Evolutionary conservation across 2,888 invertebrate genomes (phyloP).

Genomic region (Axea sp.): DNA sequence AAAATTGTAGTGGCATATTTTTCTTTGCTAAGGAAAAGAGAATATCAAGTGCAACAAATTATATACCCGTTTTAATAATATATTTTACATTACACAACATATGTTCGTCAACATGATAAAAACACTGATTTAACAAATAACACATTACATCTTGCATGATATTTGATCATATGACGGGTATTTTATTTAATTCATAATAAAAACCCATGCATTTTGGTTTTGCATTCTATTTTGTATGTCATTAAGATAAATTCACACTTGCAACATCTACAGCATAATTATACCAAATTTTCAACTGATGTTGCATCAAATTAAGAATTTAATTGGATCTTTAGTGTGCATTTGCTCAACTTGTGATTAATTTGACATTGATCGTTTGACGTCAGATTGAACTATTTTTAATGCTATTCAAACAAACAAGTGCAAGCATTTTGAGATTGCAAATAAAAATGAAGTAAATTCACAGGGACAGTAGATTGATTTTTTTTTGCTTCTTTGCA

Average conservation of each 20-base stretch:
- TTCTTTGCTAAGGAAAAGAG: conserved; percentile 2
- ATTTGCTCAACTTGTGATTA: conserved; percentile 11
- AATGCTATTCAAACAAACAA: conserved; percentile 10
- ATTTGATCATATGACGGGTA: conserved; percentile 16
- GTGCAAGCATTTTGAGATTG: too few relatives aligned
- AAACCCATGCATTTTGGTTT: conserved; percentile 21
- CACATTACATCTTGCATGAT: conserved; percentile 16
- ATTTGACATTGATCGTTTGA: conserved; percentile 39
- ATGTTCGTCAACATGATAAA: conserved; percentile 15
- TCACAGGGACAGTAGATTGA: too few relatives aligned
- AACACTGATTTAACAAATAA: conserved; percentile 26
- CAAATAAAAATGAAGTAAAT: too few relatives aligned
- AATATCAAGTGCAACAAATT: conserved; percentile 21
- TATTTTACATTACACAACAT: conserved; percentile 30
- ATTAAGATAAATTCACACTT: conserved; percentile 25
- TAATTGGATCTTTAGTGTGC: conserved; percentile 11
- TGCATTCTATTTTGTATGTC: conserved; percentile 7
- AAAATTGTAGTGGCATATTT: not conserved
- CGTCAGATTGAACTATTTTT: conserved; percentile 23
- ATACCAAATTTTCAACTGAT: conserved; percentile 13
- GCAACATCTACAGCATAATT: conserved; percentile 9
- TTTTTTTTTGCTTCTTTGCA: too few relatives aligned
- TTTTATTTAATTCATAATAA: conserved; percentile 18
- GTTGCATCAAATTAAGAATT: conserved; percentile 18
- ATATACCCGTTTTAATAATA: conserved; percentile 17